Conservation (phyloP, 2,113 vertebrate species). For the Oncorhynchus keta region DNA sequence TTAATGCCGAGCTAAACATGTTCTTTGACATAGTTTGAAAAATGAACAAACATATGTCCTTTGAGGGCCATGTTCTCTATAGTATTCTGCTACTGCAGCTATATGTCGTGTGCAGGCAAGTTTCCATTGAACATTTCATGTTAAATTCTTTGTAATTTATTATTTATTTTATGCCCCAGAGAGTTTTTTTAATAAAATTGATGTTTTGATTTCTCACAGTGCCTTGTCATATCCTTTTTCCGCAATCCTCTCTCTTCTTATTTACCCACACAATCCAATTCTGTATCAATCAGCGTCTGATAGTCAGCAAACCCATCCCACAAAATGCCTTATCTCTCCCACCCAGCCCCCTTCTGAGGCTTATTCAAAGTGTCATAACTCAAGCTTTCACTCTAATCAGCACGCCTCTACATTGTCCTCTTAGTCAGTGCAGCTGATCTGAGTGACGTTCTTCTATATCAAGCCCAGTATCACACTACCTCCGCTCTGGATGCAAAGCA, state of each 20-base stretch:
- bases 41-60: no score
- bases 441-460: neutral
- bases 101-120: neutral
- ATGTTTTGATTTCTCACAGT: neutral
- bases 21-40: no score
- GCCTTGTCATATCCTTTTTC: neutral
- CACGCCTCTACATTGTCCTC: neutral
- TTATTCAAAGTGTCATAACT: neutral
- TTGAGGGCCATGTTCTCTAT: no score
- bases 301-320: slow-evolving; percentile 2
- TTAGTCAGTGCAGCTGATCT: neutral
- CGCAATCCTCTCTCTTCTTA: neutral
- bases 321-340: slow-evolving; percentile 9
- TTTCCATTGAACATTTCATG: neutral
- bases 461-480: neutral
- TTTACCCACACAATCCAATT: slow-evolving; percentile 4
- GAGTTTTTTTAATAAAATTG: neutral
- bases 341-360: slow-evolving; percentile 3
- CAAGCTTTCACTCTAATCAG: neutral
- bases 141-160: neutral
- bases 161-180: neutral
- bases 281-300: slow-evolving; percentile 22
- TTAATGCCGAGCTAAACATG: no score
- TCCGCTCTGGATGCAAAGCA: neutral
- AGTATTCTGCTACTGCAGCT: neutral